Evolutionary conservation across 2,113 vertebrate species (phyloP).

Genomic region (Neopipo cinnamomea): DNA sequence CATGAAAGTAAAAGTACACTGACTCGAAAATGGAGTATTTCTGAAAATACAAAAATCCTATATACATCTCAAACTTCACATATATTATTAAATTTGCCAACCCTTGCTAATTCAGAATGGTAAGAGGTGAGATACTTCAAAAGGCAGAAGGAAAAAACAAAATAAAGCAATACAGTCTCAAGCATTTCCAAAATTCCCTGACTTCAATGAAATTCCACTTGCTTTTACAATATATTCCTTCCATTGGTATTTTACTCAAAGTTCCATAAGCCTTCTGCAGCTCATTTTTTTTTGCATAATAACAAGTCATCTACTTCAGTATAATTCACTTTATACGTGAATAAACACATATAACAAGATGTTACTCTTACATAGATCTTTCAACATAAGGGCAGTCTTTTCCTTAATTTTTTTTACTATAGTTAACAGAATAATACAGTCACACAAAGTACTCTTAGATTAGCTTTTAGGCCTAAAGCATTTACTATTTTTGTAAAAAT

Average conservation of each 20-base stretch:
- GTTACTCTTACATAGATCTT: neutral
- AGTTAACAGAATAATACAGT: neutral
- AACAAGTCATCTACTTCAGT: neutral
- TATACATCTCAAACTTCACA: neutral
- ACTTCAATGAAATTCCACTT: neutral
- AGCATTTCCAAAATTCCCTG: neutral
- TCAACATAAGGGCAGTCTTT: neutral
- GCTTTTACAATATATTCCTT: neutral
- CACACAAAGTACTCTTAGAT: neutral
- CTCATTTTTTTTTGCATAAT: neutral
- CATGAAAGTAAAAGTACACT: neutral
- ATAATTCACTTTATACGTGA: neutral
- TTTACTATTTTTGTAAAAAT: neutral
- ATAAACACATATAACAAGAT: neutral
- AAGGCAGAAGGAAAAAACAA: neutral
- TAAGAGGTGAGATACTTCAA: neutral
- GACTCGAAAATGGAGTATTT: neutral
- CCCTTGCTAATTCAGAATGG: neutral
- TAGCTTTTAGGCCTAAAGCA: neutral
- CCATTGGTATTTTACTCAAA: neutral
- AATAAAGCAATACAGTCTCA: neutral
- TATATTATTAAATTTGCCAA: neutral
- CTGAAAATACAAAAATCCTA: neutral
- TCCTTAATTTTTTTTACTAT: neutral
- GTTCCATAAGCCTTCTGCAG: neutral